A percentile compares a stretch with the other conserved stretches of the same genome.
Evolutionary conservation across 2,888 invertebrate species (phyloP).

Genomic region (Anagyrus pseudococci): DNA sequence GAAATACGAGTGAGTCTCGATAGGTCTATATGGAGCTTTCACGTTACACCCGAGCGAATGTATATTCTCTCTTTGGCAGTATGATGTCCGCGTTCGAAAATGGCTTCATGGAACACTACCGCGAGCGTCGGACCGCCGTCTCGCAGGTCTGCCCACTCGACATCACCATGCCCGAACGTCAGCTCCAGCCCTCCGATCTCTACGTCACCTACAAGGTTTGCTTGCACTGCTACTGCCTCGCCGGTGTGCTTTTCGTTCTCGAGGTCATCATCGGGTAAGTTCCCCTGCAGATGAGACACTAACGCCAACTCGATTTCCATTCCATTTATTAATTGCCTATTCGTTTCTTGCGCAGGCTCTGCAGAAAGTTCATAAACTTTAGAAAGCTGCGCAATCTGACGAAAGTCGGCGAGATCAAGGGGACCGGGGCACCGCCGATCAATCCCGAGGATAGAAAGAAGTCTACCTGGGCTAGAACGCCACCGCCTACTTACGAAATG

Average conservation of each 20-base stretch:
- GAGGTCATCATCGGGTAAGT: constrained; percentile 64
- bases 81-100: constrained; percentile 67
- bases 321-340: no score
- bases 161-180: constrained; percentile 80
- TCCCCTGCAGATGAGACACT: not conserved
- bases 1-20: constrained; percentile 26
- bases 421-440: not conserved
- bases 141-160: constrained; percentile 77
- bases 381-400: not conserved
- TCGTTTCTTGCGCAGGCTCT: not conserved
- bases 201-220: constrained; percentile 82
- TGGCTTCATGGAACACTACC: constrained; percentile 73
- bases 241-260: constrained; percentile 70
- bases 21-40: not conserved
- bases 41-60: not conserved
- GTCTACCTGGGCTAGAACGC: constrained; percentile 36
- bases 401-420: constrained; percentile 5
- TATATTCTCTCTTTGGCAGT: constrained; percentile 7
- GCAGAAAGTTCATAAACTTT: not conserved
- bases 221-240: constrained; percentile 71
- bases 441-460: constrained; percentile 9
- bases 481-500: constrained; percentile 35
- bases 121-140: not conserved
- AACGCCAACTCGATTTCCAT: not conserved
- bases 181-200: constrained; percentile 77